Evolutionary conservation across 2,113 vertebrate species (phyloP), one percentile per base, ranked within the genome.

Genomic region (Caretta caretta): DNA sequence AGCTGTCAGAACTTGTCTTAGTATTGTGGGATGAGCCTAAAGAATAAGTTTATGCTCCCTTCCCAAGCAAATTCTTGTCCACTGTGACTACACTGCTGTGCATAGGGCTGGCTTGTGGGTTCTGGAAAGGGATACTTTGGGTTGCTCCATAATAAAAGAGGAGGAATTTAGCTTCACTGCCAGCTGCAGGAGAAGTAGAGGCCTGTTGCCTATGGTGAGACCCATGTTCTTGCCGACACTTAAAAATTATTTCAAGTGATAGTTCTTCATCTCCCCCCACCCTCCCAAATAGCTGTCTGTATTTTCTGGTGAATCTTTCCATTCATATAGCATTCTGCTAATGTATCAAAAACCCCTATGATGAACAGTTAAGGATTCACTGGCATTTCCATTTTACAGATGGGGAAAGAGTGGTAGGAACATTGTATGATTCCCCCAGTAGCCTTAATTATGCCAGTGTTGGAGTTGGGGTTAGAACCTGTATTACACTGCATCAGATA

Each of bases 51-150:
- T 84, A 48, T 78, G 42, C 24, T 48, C 25, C 46, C 42, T 48
- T 48, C 75, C 22, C 22, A 38, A 78, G 24, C 25, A 48, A 78
- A 42, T 31, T 72, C n/a, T 38, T 86, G 84, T 76, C 59, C 62
- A 51, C 31, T 87, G 13, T 49, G 59, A 92, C 86, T 80, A 49
- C 59, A 85, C 54, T 54, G 49, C 17, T 72, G 22, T 20, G 57
- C 11, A 38, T 56, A 80, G 54, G 35, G 91, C 22, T 46, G 86
- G 92, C n/a, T 42, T 79, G 59, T 54, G 48, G 79, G 49, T 20
- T 93, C 91, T 78, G 48, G 90, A 48, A 87, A 90, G 46, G 65
- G 85, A 92, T 94, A 94, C 89, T 27, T 46, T 84, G 83, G 87
- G 75, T 24, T 84, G 76, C 48, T 54, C 6, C 11, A 10, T 81